Percentiles rank a stretch among this genome's conserved stretches.
These are phyloP conservation scores for Xestoiulus laeticollis DNA, from an alignment of 2,888 invertebrate species.

Conservation along the genomic window DNA sequence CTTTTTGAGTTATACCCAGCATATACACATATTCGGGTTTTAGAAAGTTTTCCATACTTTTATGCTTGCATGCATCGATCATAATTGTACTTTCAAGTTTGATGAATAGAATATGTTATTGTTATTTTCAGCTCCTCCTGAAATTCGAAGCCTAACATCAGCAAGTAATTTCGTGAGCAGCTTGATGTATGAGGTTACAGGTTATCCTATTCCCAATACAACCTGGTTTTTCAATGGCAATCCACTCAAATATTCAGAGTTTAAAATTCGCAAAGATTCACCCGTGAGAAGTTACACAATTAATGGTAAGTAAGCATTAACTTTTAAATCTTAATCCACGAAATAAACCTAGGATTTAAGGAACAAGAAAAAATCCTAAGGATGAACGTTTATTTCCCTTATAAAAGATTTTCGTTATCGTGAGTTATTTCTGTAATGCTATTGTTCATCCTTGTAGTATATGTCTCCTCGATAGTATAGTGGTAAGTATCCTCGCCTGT, in stretches of 20 bases:
- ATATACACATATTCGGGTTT: not conserved
- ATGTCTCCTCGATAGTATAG: not conserved
- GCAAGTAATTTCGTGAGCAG: slow-evolving; percentile 55
- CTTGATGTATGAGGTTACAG: slow-evolving; percentile 58
- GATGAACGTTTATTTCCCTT: too few relatives aligned
- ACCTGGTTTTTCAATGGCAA: slow-evolving; percentile 58
- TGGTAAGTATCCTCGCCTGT: too few relatives aligned
- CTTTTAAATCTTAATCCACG: not conserved
- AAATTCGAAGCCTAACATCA: not conserved
- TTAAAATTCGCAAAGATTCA: not conserved
- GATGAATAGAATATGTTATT: not conserved
- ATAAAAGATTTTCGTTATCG: too few relatives aligned
- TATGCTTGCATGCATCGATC: too few relatives aligned
- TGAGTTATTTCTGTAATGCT: not conserved
- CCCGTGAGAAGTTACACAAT: not conserved
- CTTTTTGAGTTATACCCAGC: not conserved
- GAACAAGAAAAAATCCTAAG: not conserved
- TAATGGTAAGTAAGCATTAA: not conserved
- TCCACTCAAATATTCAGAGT: slow-evolving; percentile 53
- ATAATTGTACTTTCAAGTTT: not conserved
- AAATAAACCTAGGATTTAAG: not conserved
- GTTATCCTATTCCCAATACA: slow-evolving; percentile 57
- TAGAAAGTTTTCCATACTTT: not conserved
- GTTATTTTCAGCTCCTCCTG: slow-evolving; percentile 13
- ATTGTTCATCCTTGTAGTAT: not conserved